Evolutionary conservation across 2,797 vertebrate species (phyloP), one percentile per base, ranked within the genome.

Genomic region (Phataginus tetradactyla): DNA sequence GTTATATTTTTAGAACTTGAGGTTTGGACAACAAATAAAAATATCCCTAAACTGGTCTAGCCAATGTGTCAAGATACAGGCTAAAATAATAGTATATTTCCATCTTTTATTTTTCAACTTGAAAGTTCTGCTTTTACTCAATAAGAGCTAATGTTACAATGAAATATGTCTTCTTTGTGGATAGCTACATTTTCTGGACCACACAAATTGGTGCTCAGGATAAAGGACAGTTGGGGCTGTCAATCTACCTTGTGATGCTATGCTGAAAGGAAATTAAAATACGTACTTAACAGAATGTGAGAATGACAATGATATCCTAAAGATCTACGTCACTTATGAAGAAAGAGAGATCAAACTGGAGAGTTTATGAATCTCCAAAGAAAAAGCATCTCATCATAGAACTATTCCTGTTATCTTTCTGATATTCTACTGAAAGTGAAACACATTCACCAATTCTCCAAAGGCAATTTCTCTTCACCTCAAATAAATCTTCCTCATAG

Each of bases 401-500:
- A 92, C 53, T 94, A 88, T 88, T 92, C 39, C 55, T 94, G 84
- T 91, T 95, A 59, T 86, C 53, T 96, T 91, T 94, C 45, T 96
- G 87, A 90, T 90, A 90, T 68, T 78, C 91, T 86, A 49, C 74
- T 66, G 69, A 92, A 96, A 97, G 81, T 83, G 39, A 92, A 90
- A 86, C 51, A 87, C 49, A 84, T 83, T 74, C 64, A 75, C 88
- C 42, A 95, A 45, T 95, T 92, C 66, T 97, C 87, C 92, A 96
- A 97, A 95, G 63, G 53, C 90, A 95, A 86, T 97, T 96, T 98
- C 55, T 96, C 75, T 96, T 96, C 71, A 86, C 79, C 75, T 86
- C 90, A 95, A 91, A 95, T 94, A 95, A 92, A 80, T 97, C 86
- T 96, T 92, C 81, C 68, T 97, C 96, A 89, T 84, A 85, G 74